A percentile compares a stretch with the other conserved stretches of the same genome.
Conservation (phyloP, 2,888 invertebrate genomes). For the Drosophila nigritarsus region DNA sequence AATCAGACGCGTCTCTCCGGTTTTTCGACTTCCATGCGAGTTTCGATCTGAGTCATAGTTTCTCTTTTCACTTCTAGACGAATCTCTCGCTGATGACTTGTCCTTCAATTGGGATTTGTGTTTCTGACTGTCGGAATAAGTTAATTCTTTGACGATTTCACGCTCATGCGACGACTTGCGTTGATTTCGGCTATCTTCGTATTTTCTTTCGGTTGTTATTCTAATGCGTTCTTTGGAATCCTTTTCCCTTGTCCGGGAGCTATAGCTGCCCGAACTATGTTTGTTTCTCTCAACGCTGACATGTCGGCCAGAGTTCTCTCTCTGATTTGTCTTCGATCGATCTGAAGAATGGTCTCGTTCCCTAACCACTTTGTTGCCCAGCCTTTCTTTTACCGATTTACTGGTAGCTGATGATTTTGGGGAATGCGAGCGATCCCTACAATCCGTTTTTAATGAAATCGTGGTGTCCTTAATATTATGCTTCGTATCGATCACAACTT, state of each 20-base stretch:
- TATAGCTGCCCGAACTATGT: conserved; percentile 33
- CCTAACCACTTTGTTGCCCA: conserved; percentile 87
- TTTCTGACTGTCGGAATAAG: conserved; percentile 32
- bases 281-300: conserved; percentile 34
- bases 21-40: conserved; percentile 32
- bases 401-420: conserved; percentile 49
- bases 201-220: conserved; percentile 18
- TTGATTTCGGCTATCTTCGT: conserved; percentile 33
- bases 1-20: conserved; percentile 49
- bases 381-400: conserved; percentile 90
- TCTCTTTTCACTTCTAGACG: conserved; percentile 24
- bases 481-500: conserved; percentile 85
- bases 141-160: conserved; percentile 29
- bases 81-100: conserved; percentile 13
- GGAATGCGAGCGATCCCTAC: conserved; percentile 62
- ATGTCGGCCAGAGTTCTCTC: conserved; percentile 29
- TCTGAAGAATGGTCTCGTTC: conserved; percentile 65
- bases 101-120: conserved; percentile 34
- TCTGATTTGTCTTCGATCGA: conserved; percentile 40
- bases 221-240: conserved; percentile 45
- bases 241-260: conserved; percentile 50
- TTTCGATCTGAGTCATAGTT: conserved; percentile 55
- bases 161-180: conserved; percentile 47
- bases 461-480: conserved; percentile 85
- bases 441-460: conserved; percentile 65